phyloP scores from a whole-genome alignment of 1,140 invertebrate species.

The Pachypeltis micranthus region DNA sequence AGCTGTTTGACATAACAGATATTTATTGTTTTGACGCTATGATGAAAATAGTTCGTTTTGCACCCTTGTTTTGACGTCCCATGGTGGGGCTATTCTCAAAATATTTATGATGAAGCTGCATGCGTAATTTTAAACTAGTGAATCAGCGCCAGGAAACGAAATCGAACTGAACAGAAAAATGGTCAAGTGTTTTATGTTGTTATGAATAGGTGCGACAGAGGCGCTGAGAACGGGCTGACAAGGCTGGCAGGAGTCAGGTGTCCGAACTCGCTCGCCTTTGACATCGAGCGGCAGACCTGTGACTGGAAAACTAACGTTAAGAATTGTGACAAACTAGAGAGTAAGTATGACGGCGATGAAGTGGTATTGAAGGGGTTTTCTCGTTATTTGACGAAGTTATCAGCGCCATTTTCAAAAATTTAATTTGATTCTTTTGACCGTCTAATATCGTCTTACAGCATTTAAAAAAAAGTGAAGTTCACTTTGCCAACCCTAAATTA shows the following conservation, averaged over 20 bases:
- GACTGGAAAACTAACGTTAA: slow-evolving; percentile 92
- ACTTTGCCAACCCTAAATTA: too few relatives aligned
- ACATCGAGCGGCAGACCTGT: slow-evolving; percentile 87
- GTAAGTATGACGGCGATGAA: slow-evolving; percentile 51
- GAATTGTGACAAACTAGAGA: slow-evolving; percentile 84
- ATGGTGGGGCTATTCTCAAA: too few relatives aligned
- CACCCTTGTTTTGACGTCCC: not conserved
- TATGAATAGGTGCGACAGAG: slow-evolving; percentile 70
- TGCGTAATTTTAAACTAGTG: too few relatives aligned
- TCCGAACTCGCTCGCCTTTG: slow-evolving; percentile 81
- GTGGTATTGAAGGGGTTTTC: not conserved
- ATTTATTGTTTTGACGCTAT: not conserved
- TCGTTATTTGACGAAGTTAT: not conserved
- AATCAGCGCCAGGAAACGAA: too few relatives aligned
- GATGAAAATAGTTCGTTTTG: not conserved
- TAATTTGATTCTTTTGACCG: too few relatives aligned
- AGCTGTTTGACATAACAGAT: too few relatives aligned
- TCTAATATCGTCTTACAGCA: too few relatives aligned
- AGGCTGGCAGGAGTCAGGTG: slow-evolving; percentile 76
- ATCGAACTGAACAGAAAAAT: not conserved
- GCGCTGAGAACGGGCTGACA: slow-evolving; percentile 68
- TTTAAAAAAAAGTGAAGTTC: too few relatives aligned
- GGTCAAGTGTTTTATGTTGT: slow-evolving; percentile 11
- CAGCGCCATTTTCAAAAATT: too few relatives aligned
- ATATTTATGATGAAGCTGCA: too few relatives aligned